These are phyloP conservation scores for Aporophyla lueneburgensis DNA, from an alignment of 2,888 invertebrate species.

Conservation along the genomic window DNA sequence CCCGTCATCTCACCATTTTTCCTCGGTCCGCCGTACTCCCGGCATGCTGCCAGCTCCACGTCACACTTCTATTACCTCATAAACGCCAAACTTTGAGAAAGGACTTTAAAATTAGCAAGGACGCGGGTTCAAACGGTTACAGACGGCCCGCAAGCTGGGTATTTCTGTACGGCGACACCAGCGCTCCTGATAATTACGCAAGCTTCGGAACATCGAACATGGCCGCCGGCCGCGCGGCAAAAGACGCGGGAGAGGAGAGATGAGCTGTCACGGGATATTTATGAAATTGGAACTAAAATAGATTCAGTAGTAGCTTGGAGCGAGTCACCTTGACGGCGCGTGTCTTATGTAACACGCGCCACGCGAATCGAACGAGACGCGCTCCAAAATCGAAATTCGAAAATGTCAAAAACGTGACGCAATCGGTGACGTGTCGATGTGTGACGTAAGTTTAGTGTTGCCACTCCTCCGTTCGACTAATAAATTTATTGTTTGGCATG, in stretches of 20 bases:
- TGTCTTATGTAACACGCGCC: conserved; percentile 82
- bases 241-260: conserved; percentile 89
- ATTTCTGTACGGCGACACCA: conserved; percentile 77
- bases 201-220: conserved; percentile 79
- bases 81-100: conserved; percentile 88
- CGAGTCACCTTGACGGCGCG: conserved; percentile 90
- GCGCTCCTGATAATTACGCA: conserved; percentile 85
- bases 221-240: conserved; percentile 82
- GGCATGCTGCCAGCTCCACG: conserved; percentile 89
- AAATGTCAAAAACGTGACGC: conserved; percentile 85
- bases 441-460: conserved; percentile 87
- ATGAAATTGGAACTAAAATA: conserved; percentile 90
- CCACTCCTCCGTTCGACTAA: conserved; percentile 90
- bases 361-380: conserved; percentile 78
- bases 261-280: conserved; percentile 90
- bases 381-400: conserved; percentile 80
- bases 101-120: conserved; percentile 90
- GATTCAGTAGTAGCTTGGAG: conserved; percentile 87
- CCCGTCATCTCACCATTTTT: conserved; percentile 81
- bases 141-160: conserved; percentile 70
- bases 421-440: conserved; percentile 84
- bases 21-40: conserved; percentile 84
- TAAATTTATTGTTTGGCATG: conserved; percentile 91
- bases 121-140: conserved; percentile 79
- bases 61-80: conserved; percentile 88